Evolutionary conservation across 2,113 vertebrate genomes (phyloP).

Genomic region (Lagenorhynchus albirostris): DNA sequence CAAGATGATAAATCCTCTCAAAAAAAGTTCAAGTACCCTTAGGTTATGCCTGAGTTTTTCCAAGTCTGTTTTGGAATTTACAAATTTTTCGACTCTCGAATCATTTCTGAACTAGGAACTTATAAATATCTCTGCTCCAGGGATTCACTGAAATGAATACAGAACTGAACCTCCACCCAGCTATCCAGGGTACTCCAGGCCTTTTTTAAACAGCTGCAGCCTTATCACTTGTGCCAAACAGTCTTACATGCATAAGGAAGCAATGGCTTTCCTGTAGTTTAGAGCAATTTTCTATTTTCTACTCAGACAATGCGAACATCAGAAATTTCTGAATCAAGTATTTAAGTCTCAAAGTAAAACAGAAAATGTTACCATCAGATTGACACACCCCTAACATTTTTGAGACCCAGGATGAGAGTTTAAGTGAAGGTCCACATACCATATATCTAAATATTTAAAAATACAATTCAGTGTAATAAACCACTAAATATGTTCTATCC

Average conservation of each 20-base stretch:
- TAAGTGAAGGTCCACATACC: background rate
- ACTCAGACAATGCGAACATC: background rate
- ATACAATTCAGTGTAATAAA: background rate
- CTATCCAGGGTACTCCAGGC: background rate
- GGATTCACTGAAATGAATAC: background rate
- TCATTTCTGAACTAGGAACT: background rate
- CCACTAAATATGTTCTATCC: background rate
- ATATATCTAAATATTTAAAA: background rate
- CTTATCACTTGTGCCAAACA: background rate
- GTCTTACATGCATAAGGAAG: background rate
- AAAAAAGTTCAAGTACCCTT: background rate
- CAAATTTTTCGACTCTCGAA: background rate
- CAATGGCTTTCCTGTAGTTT: background rate
- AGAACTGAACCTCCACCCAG: background rate
- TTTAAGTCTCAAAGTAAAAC: background rate
- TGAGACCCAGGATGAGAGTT: background rate
- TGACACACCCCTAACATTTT: background rate
- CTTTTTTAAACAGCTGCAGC: background rate
- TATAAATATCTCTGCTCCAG: background rate
- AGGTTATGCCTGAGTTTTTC: background rate
- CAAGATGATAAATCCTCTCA: background rate
- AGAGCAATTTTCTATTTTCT: background rate
- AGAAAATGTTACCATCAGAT: background rate
- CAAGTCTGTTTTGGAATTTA: background rate
- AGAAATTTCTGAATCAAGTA: conserved; percentile 21